Conservation (phyloP, 2,113 vertebrate species). For the Barbus barbus region DNA sequence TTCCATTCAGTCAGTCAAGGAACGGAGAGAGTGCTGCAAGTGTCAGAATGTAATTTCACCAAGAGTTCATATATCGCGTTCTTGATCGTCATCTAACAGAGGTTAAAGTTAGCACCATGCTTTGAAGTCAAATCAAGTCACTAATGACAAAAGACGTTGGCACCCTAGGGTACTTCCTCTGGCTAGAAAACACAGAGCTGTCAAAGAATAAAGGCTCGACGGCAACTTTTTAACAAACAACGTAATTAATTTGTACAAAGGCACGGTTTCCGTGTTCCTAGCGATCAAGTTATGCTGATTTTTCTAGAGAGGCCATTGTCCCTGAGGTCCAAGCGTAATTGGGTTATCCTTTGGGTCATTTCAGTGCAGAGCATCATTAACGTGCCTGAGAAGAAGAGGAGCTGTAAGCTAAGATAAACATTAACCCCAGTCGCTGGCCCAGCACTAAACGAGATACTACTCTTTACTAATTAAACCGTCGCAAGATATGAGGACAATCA, state of each 20-base stretch:
- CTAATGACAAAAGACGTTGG: not conserved
- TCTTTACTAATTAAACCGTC: slow-evolving; percentile 68
- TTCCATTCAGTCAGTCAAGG: slow-evolving; percentile 27
- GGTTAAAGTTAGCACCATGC: slow-evolving; percentile 1
- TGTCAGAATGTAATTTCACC: not conserved
- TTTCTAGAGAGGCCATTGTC: slow-evolving; percentile 51
- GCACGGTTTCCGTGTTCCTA: slow-evolving; percentile 34
- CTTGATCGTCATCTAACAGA: not conserved
- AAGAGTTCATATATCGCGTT: not conserved
- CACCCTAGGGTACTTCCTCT: not conserved
- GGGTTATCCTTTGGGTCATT: slow-evolving; percentile 63
- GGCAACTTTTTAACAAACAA: slow-evolving; percentile 26
- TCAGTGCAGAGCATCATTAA: slow-evolving; percentile 64
- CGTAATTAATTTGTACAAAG: slow-evolving; percentile 46
- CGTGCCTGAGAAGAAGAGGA: slow-evolving; percentile 64
- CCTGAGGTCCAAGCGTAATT: slow-evolving; percentile 61
- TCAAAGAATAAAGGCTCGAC: slow-evolving; percentile 30
- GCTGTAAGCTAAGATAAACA: slow-evolving; percentile 61
- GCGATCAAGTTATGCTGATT: slow-evolving; percentile 53
- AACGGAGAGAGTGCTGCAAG: not conserved
- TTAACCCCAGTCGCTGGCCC: slow-evolving; percentile 66
- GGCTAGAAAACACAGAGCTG: slow-evolving; percentile 16
- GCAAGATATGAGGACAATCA: not conserved
- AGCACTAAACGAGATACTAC: slow-evolving; percentile 63
- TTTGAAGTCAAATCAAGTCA: slow-evolving; percentile 12